These are phyloP conservation scores for Blera fallax DNA, from an alignment of 2,888 invertebrate species.

Conservation along the genomic window DNA sequence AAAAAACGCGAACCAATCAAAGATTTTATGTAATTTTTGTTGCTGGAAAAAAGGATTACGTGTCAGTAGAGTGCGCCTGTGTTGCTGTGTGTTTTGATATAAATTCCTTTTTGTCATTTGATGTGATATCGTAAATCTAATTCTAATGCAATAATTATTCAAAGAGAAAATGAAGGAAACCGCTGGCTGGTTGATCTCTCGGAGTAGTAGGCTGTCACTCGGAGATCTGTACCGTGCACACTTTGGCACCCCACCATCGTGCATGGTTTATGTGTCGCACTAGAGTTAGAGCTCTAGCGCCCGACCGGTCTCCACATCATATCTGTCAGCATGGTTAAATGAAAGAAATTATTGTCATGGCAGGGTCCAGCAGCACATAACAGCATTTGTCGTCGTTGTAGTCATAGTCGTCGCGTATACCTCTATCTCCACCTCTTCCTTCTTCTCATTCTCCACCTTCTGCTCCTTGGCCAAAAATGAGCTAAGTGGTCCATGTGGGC, in stretches of 20 bases:
- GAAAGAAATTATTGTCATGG: constrained; percentile 70
- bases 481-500: constrained; percentile 71
- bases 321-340: constrained; percentile 71
- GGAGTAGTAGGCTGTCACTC: constrained; percentile 41
- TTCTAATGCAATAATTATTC: constrained; percentile 62
- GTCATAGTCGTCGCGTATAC: not conserved
- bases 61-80: constrained; percentile 1
- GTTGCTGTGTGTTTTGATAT: constrained; percentile 34
- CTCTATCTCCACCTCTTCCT: no score
- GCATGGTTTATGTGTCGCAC: constrained; percentile 48
- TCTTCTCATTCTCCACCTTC: not conserved
- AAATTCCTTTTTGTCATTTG: constrained; percentile 52
- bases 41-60: constrained; percentile 51
- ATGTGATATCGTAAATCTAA: constrained; percentile 53
- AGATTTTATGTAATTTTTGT: constrained; percentile 44
- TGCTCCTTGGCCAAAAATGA: constrained; percentile 19
- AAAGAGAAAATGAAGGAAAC: constrained; percentile 61
- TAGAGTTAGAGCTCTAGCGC: constrained; percentile 18
- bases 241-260: constrained; percentile 3
- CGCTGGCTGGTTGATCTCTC: not conserved
- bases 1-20: constrained; percentile 20
- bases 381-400: constrained; percentile 45
- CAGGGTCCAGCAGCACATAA: constrained; percentile 30
- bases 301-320: constrained; percentile 67
- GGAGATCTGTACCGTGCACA: constrained; percentile 14